A percentile compares a stretch with the other conserved stretches of the same genome.
These are phyloP conservation scores for Subacronicta megacephala DNA, from an alignment of 2,888 invertebrate species.

Conservation along the genomic window DNA sequence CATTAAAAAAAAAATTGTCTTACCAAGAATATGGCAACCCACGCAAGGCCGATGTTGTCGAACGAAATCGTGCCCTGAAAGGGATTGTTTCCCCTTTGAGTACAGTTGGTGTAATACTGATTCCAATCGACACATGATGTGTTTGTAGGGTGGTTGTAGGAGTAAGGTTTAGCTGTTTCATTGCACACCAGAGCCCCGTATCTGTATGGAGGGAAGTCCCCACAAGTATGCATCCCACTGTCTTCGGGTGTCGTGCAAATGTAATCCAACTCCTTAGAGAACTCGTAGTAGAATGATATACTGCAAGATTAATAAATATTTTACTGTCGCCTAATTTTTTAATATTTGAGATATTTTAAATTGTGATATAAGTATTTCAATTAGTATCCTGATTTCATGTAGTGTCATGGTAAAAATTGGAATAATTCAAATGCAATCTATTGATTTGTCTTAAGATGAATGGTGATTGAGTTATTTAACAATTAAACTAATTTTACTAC, in stretches of 20 bases:
- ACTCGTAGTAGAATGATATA: constrained; percentile 95
- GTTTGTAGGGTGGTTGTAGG: constrained; percentile 91
- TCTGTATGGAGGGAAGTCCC: constrained; percentile 94
- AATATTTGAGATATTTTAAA: neutral
- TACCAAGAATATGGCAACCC: constrained; percentile 99
- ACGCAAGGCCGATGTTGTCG: constrained; percentile 99
- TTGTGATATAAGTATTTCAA: constrained; percentile 8
- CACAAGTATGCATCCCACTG: constrained; percentile 98
- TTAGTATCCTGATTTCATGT: constrained; percentile 24
- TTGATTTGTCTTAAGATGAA: constrained; percentile 7
- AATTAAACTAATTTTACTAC: constrained; percentile 22
- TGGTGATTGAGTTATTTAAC: constrained; percentile 16
- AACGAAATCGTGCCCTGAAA: constrained; percentile 99
- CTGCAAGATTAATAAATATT: constrained; percentile 71
- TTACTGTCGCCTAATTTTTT: constrained; percentile 3
- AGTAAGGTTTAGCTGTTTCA: constrained; percentile 91
- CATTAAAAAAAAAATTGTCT: constrained; percentile 74
- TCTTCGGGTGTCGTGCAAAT: constrained; percentile 98
- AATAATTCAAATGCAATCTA: constrained; percentile 6
- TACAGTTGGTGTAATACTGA: constrained; percentile 98
- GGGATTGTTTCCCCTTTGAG: constrained; percentile 97
- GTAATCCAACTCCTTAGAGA: constrained; percentile 97
- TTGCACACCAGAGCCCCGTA: constrained; percentile 94
- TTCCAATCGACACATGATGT: constrained; percentile 99
- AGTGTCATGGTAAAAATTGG: constrained; percentile 10